These are phyloP conservation scores for Elaeidobius kamerunicus DNA, from an alignment of 2,888 invertebrate genomes.

Conservation along the genomic window DNA sequence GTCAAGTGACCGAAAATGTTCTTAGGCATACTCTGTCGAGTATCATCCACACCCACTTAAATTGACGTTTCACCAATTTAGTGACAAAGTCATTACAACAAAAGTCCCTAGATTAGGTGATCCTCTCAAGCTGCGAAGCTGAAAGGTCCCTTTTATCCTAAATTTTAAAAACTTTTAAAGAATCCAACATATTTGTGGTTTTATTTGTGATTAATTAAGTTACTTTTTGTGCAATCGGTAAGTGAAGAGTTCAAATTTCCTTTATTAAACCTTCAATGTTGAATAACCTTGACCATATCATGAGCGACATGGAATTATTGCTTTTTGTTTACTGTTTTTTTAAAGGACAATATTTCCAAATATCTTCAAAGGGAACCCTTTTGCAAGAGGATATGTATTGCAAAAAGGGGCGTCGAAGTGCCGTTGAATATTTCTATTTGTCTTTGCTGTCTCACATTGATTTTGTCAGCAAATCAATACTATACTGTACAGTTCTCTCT, in stretches of 20 bases:
- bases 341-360: not conserved
- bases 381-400: no score
- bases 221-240: conserved; percentile 8
- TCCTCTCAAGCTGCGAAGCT: conserved; percentile 1
- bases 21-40: no score
- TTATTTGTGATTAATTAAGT: conserved; percentile 12
- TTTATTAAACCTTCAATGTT: not conserved
- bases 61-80: not conserved
- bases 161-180: not conserved
- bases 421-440: conserved; percentile 11
- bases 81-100: not conserved
- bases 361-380: no score
- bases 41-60: not conserved
- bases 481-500: conserved; percentile 28
- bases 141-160: not conserved
- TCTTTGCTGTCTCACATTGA: conserved; percentile 36
- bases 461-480: conserved; percentile 45
- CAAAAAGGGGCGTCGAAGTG: conserved; percentile 5
- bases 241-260: not conserved
- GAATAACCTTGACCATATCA: not conserved
- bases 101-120: conserved; percentile 8
- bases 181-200: not conserved
- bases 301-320: not conserved
- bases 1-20: not conserved
- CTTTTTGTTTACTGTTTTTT: not conserved